These are phyloP conservation scores for Drosophila quadrilineata DNA, from an alignment of 1,140 invertebrate species.

Conservation along the genomic window DNA sequence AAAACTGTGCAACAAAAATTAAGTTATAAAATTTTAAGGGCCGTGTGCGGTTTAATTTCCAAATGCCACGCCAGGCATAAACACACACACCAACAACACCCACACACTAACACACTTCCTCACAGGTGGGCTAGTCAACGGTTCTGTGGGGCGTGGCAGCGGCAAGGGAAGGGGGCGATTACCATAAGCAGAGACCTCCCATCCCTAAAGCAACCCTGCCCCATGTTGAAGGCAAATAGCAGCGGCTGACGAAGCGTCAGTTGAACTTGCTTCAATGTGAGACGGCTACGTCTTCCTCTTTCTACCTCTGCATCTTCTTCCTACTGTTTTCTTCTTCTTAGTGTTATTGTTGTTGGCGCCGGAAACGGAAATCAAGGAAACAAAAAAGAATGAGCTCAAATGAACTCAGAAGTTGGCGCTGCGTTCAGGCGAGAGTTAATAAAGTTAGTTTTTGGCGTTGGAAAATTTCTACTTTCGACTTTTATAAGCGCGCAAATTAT, in stretches of 20 bases:
- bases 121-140: slow-evolving; percentile 46
- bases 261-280: slow-evolving; percentile 35
- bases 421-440: slow-evolving; percentile 57
- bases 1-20: slow-evolving; percentile 62
- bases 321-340: no score
- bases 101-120: background rate
- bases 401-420: slow-evolving; percentile 59
- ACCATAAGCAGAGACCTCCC: slow-evolving; percentile 73
- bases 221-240: no score
- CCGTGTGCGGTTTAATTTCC: slow-evolving; percentile 71
- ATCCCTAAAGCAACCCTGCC: no score
- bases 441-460: slow-evolving; percentile 66
- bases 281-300: slow-evolving; percentile 33
- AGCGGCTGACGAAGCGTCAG: slow-evolving; percentile 19
- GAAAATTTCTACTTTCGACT: slow-evolving; percentile 52
- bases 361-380: slow-evolving; percentile 76
- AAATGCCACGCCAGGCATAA: slow-evolving; percentile 59
- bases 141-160: slow-evolving; percentile 31
- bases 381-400: slow-evolving; percentile 73
- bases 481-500: slow-evolving; percentile 73
- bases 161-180: slow-evolving; percentile 35
- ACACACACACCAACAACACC: slow-evolving; percentile 15
- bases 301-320: no score
- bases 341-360: slow-evolving; percentile 15
- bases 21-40: slow-evolving; percentile 80